Evolutionary conservation across 2,113 vertebrate species (phyloP).

Genomic region (Bos taurus): DNA sequence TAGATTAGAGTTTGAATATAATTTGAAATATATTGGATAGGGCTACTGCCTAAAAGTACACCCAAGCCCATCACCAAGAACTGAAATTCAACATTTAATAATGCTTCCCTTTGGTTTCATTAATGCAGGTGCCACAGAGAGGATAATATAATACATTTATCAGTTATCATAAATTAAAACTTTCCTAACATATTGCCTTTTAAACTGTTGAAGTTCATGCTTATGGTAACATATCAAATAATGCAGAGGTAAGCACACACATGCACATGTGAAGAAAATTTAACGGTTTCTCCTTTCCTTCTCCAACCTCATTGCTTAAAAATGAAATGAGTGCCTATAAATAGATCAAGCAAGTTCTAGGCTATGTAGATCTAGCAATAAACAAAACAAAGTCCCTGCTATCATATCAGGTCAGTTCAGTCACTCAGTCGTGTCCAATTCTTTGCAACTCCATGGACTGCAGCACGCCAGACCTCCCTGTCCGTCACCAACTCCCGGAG

Average conservation of each 20-base stretch:
- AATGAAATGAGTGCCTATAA: neutral
- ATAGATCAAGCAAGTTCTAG: neutral
- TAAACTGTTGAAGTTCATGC: neutral
- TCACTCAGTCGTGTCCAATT: neutral
- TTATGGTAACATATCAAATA: slow-evolving; percentile 1
- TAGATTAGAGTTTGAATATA: neutral
- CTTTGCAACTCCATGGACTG: fast-evolving
- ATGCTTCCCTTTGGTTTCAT: neutral
- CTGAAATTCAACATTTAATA: slow-evolving; percentile 1
- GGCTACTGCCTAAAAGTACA: neutral
- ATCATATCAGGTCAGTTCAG: neutral
- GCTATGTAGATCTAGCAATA: neutral
- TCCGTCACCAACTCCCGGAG: neutral
- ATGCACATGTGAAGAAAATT: neutral
- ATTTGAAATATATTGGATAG: neutral
- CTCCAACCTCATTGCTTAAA: slow-evolving; percentile 7
- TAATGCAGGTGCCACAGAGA: neutral
- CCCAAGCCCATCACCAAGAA: neutral
- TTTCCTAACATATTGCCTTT: neutral
- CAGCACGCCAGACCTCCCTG: neutral
- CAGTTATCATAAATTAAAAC: neutral
- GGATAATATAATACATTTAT: neutral
- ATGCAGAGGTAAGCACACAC: neutral
- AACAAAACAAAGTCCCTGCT: neutral
- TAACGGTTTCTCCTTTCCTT: neutral